Evolutionary conservation across 2,797 vertebrate genomes (phyloP).

Genomic region (Pyrocephalus nanus): DNA sequence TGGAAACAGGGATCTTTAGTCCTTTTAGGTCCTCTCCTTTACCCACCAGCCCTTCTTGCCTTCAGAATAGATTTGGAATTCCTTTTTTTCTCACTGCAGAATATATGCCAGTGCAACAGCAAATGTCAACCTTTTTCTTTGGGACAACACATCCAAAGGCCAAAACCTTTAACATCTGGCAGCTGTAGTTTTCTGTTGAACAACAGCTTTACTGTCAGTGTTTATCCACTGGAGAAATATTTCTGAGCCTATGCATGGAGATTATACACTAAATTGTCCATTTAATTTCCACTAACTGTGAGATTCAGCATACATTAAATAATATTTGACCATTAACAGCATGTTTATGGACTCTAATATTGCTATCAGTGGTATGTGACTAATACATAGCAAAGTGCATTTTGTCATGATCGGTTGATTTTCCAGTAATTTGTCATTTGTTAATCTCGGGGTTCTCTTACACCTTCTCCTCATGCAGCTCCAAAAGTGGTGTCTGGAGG

Average conservation of each 20-base stretch:
- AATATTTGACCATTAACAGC: slow-evolving; percentile 76
- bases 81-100: neutral
- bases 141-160: neutral
- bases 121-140: slow-evolving; percentile 24
- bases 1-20: neutral
- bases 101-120: neutral
- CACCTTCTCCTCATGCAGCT: neutral
- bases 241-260: slow-evolving; percentile 34
- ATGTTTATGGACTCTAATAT: slow-evolving; percentile 76
- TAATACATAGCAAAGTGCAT: slow-evolving; percentile 65
- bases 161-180: slow-evolving; percentile 66
- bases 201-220: slow-evolving; percentile 61
- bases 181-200: slow-evolving; percentile 10
- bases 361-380: slow-evolving; percentile 72
- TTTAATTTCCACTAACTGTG: slow-evolving; percentile 76
- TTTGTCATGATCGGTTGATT: slow-evolving; percentile 69
- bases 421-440: slow-evolving; percentile 58
- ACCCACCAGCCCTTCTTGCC: neutral
- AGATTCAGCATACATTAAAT: slow-evolving; percentile 68
- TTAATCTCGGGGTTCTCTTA: slow-evolving; percentile 65
- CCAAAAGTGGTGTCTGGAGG: neutral
- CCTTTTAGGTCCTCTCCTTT: neutral
- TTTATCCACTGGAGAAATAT: slow-evolving; percentile 40
- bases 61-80: neutral
- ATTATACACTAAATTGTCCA: slow-evolving; percentile 74